Evolutionary conservation across 2,797 vertebrate genomes (phyloP), one percentile per base, ranked within the genome.

Genomic region (Thalassophryne amazonica): DNA sequence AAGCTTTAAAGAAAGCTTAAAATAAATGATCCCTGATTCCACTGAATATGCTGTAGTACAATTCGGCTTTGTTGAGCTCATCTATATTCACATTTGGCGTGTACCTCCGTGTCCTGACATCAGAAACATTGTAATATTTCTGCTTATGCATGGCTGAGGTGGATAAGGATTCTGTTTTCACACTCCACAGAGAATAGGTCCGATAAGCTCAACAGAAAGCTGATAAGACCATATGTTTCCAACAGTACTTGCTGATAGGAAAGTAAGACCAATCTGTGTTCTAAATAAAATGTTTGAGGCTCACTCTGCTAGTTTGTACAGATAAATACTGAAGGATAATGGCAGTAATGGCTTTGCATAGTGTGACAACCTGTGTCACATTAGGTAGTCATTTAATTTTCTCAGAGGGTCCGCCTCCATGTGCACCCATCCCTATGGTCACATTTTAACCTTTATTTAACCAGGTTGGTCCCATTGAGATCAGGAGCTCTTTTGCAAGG

Each of bases 301-400:
- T 18, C 38, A 32, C 45, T 60, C 51, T 57, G 7, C 38, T 56
- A 70, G 41, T 65, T 61, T 36, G 17, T 46, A 1, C 27, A 71
- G 62, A 79, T 72, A 64, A 48, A 50, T n/a, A 32, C 34, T 52
- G 28, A 12, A n/a, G 23, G 52, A 50, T 63, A 32, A 74, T 58
- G 58, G 32, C 52, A 65, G 57, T 14, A 20, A 48, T 22, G 21
- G 63, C 17, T 53, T 9, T 28, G 39, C 19, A 40, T 19, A 4
- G 24, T 13, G 42, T 39, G 58, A 35, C 36, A 23, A 27, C 27
- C 33, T 51, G 69, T 66, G 49, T 68, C 33, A 61, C 69, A 81
- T 81, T 49, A 76, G 67, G 85, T 78, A 72, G 64, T 9, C 11
- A 46, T 62, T 65, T 78, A 50, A 77, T 76, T 79, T 78, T 66